A percentile compares a stretch with the other conserved stretches of the same genome.
These are phyloP conservation scores for Spialia ferax DNA, from an alignment of 2,888 invertebrate genomes.

Conservation along the genomic window DNA sequence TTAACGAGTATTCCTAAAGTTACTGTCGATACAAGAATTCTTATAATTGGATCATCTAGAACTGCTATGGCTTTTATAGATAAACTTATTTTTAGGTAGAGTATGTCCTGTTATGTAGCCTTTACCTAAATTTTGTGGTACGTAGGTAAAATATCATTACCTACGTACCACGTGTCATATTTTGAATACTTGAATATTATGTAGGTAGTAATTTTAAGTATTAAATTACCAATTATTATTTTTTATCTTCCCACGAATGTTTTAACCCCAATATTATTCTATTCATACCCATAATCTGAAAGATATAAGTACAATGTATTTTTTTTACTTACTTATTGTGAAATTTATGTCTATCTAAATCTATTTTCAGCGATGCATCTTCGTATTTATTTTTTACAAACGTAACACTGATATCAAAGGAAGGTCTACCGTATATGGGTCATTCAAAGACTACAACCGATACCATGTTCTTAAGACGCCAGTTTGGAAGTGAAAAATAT, in stretches of 20 bases:
- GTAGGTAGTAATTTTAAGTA: too few species aligned
- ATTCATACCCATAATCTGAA: too few species aligned
- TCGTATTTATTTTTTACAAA: slow-evolving; percentile 88
- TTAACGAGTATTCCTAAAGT: slow-evolving; percentile 75
- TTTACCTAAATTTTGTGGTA: too few species aligned
- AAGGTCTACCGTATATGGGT: slow-evolving; percentile 80
- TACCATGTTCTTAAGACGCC: slow-evolving; percentile 80
- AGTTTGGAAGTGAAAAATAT: slow-evolving; percentile 77
- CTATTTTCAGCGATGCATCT: slow-evolving; percentile 61
- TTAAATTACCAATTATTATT: too few species aligned
- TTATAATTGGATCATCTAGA: slow-evolving; percentile 88
- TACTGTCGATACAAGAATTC: slow-evolving; percentile 85
- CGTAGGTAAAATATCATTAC: too few species aligned
- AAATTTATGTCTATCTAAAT: not conserved
- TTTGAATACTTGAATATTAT: too few species aligned
- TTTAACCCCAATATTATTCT: too few species aligned
- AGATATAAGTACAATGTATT: too few species aligned
- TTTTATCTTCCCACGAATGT: too few species aligned
- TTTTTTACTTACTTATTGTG: too few species aligned
- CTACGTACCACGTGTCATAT: too few species aligned
- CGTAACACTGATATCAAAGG: slow-evolving; percentile 89
- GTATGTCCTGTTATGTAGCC: too few species aligned
- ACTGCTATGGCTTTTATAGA: slow-evolving; percentile 88
- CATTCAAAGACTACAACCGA: slow-evolving; percentile 62
- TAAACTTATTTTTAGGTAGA: slow-evolving; percentile 82